phyloP scores from a whole-genome alignment of 2,888 invertebrate species.

The Orthosia incerta region DNA sequence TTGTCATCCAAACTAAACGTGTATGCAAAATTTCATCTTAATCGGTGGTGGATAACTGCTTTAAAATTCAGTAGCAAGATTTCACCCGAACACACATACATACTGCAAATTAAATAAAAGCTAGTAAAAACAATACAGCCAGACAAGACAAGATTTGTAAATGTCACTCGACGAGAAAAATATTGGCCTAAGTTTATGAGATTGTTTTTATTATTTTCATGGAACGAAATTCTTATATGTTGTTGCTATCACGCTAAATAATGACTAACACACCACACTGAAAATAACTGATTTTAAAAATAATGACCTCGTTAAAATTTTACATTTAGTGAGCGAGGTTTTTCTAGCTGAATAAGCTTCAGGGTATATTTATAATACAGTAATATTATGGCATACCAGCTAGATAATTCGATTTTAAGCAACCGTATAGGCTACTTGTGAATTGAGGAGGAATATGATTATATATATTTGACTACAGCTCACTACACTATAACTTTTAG shows the following conservation, averaged over 20 bases:
- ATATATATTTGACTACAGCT: too few species aligned
- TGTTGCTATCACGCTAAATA: conserved; percentile 8
- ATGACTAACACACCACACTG: background rate
- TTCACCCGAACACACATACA: too few species aligned
- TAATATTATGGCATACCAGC: background rate
- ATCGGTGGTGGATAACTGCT: too few species aligned
- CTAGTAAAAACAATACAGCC: conserved; percentile 1
- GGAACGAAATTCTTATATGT: conserved; percentile 1
- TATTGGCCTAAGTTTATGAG: conserved; percentile 1
- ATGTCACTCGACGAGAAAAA: conserved; percentile 1
- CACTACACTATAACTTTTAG: too few species aligned
- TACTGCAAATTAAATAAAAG: too few species aligned
- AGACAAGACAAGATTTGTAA: conserved; percentile 14
- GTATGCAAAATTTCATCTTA: too few species aligned
- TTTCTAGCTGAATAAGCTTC: background rate
- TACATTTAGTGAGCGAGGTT: background rate
- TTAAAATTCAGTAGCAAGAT: too few species aligned
- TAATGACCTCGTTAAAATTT: conserved; percentile 9
- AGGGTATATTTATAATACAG: background rate
- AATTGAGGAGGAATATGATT: background rate
- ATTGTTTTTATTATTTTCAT: conserved; percentile 21
- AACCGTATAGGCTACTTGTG: background rate
- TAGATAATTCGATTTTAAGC: background rate
- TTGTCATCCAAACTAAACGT: too few species aligned
- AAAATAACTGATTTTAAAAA: conserved; percentile 1